Evolutionary conservation across 35 echinoderm and acorn worm genomes (phyloP).

Genomic region (Ophioderma brevispina): DNA sequence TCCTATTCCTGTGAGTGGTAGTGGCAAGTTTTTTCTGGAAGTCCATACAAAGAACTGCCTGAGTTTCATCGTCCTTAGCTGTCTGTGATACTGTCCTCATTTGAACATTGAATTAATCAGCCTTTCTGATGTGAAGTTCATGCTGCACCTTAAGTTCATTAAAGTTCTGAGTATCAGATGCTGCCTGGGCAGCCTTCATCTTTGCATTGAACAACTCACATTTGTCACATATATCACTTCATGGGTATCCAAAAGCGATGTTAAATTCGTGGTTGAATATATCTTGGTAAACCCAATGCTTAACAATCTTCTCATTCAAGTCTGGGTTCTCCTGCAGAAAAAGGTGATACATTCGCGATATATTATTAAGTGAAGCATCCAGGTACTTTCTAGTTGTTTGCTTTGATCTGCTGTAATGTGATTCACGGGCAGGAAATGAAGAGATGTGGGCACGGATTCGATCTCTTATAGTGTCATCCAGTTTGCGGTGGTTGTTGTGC

Average conservation of each 20-base stretch:
- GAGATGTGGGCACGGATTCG: not conserved
- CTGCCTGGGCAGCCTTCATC: not conserved
- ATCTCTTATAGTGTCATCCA: not conserved
- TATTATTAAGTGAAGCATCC: constrained; percentile 15
- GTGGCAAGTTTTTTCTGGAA: constrained; percentile 24
- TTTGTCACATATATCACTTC: not conserved
- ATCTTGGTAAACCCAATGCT: constrained; percentile 27
- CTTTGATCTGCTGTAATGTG: constrained; percentile 19
- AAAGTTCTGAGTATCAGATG: not conserved
- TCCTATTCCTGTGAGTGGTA: constrained; percentile 14
- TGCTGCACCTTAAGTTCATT: constrained; percentile 2
- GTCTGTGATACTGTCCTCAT: not conserved
- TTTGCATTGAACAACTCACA: not conserved
- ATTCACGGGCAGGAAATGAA: constrained; percentile 12
- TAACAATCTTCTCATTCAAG: not conserved
- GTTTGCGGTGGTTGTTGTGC: constrained; percentile 16
- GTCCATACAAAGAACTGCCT: not conserved
- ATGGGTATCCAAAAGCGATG: not conserved
- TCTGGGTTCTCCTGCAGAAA: constrained; percentile 30
- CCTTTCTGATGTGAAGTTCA: constrained; percentile 4
- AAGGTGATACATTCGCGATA: constrained; percentile 10
- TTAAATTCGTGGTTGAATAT: constrained; percentile 33
- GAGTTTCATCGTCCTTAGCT: not conserved
- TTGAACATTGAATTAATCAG: constrained; percentile 9
- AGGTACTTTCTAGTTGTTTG: constrained; percentile 5